Percentiles rank a stretch among this genome's conserved stretches.
Evolutionary conservation across 1,140 invertebrate genomes (phyloP).

Genomic region (Gryon sp.): DNA sequence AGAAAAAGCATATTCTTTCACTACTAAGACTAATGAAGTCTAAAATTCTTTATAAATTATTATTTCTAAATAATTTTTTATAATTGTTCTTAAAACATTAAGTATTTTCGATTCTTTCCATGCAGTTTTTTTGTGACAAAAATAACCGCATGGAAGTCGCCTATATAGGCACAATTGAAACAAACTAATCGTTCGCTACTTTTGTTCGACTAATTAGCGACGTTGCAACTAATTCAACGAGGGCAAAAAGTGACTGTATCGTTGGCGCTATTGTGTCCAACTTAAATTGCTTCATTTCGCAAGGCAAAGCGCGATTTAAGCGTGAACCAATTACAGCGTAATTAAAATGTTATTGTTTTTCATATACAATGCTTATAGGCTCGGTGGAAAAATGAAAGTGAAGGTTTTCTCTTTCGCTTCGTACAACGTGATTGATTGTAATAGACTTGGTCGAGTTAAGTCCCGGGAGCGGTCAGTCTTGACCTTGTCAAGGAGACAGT

Average conservation of each 20-base stretch:
- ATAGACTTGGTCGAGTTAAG: neutral
- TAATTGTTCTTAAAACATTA: no score
- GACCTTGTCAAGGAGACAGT: conserved; percentile 8
- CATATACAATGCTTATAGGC: neutral
- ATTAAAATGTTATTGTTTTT: conserved; percentile 13
- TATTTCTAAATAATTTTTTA: no score
- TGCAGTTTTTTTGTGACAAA: no score
- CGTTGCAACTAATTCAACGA: neutral
- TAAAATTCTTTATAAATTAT: no score
- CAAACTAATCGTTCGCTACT: neutral
- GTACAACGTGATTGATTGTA: conserved; percentile 7
- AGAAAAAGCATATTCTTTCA: no score
- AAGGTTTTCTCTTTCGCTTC: neutral
- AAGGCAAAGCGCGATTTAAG: conserved; percentile 1
- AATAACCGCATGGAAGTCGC: no score
- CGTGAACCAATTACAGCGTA: conserved; percentile 1
- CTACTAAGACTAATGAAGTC: no score
- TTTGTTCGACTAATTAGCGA: conserved; percentile 10
- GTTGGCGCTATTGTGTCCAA: neutral
- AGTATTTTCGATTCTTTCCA: no score
- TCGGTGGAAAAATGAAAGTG: conserved; percentile 2
- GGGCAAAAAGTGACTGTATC: neutral
- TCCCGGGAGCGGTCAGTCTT: conserved; percentile 4
- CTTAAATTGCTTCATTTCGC: conserved; percentile 17
- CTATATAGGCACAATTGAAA: neutral